phyloP scores from a whole-genome alignment of 2,113 vertebrate genomes.

The Micromys minutus region DNA sequence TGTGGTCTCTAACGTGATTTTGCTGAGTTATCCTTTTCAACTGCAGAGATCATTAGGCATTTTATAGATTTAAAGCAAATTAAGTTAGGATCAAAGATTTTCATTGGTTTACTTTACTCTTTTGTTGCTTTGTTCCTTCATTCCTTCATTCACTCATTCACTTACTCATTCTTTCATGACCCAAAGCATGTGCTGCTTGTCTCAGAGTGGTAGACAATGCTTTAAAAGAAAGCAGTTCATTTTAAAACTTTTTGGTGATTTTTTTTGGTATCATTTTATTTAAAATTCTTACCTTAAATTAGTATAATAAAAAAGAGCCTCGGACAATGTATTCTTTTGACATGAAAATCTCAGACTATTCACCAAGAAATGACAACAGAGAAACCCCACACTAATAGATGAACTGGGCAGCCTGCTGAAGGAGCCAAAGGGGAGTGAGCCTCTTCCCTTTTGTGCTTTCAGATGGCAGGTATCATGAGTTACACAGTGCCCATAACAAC shows the following conservation, averaged over 20 bases:
- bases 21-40: not conserved
- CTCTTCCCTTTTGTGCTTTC: constrained; percentile 68
- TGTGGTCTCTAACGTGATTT: not conserved
- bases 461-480: constrained; percentile 17
- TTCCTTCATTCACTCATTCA: not conserved
- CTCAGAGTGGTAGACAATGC: not conserved
- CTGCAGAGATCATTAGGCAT: not conserved
- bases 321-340: constrained; percentile 41
- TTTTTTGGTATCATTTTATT: constrained; percentile 36
- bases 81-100: not conserved
- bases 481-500: constrained; percentile 39
- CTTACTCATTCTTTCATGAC: not conserved
- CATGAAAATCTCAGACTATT: constrained; percentile 40
- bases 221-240: not conserved
- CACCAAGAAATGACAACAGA: not conserved
- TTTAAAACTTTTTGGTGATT: not conserved
- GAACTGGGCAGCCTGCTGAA: constrained; percentile 29
- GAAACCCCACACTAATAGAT: not conserved
- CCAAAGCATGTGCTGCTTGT: not conserved
- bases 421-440: constrained; percentile 21
- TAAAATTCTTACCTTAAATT: constrained; percentile 26
- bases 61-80: not conserved
- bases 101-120: not conserved
- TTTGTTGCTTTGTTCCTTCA: not conserved
- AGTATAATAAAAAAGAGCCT: not conserved